Conservation (phyloP, 2,888 invertebrate species). For the Cotesia congregata region DNA sequence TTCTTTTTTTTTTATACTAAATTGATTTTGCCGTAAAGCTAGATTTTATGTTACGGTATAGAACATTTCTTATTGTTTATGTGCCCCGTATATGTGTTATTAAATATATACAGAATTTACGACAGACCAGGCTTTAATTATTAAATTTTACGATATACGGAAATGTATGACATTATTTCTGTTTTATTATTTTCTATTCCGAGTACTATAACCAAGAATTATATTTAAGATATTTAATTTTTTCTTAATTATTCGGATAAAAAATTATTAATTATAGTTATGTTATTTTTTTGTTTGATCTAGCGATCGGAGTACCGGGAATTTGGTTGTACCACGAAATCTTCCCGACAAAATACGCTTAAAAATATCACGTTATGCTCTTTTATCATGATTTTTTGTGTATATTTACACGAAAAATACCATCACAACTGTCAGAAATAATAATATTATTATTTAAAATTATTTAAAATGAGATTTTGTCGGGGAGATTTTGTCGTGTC, state of each 20-base stretch:
- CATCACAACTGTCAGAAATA: too few relatives aligned
- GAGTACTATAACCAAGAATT: not conserved
- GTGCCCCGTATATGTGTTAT: not conserved
- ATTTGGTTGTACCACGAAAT: too few relatives aligned
- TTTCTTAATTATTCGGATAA: not conserved
- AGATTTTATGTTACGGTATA: not conserved
- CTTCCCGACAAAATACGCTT: too few relatives aligned
- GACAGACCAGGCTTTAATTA: not conserved
- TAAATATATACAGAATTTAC: not conserved
- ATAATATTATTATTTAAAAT: too few relatives aligned
- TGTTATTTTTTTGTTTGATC: not conserved
- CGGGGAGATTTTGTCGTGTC: too few relatives aligned
- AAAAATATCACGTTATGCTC: too few relatives aligned
- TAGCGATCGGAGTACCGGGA: not conserved
- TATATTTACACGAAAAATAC: too few relatives aligned
- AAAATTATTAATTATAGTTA: not conserved
- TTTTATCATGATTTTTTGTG: too few relatives aligned
- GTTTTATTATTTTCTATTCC: not conserved
- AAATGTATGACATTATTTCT: not conserved
- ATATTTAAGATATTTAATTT: not conserved
- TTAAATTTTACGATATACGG: not conserved
- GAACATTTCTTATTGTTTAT: not conserved
- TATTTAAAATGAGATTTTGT: too few relatives aligned
- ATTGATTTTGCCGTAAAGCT: not conserved
- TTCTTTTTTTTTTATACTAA: not conserved